Base-by-base conservation (phyloP, 2,888 invertebrate species). In the Ellobium chinense region DNA sequence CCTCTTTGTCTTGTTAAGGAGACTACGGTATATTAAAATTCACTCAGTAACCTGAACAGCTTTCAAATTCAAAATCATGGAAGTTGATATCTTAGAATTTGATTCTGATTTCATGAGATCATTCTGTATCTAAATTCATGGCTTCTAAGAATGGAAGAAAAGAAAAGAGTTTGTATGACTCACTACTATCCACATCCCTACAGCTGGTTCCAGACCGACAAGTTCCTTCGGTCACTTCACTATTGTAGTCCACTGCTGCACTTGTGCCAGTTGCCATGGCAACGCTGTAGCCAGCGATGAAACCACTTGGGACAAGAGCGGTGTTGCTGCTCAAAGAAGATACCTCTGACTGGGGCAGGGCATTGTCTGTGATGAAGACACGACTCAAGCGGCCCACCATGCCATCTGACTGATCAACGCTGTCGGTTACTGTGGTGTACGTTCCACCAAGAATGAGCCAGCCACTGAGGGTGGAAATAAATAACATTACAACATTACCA, bases 381-480 rank as follows among this genome's bases (percentile, higher is more conserved):
- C 83, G 83, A 31, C 87, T 87, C 3, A 89, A 80, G 24, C 87
- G 84, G 18, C 89, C 89, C 31, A 78, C 72, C 77, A 87, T 84
- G 29, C 83, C 80, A 29, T 66, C 75, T 0, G 78, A 70, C 56
- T 78, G 81, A 58, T 77, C 82, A 12, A 85, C 70, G 2, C 62
- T 77, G 27, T 81, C 37, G 36, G 79, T 74, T 56, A 60, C 12
- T 7, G 69, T 24, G 39, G 81, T 62, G 54, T 78, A 85, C 9
- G 60, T 77, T 34, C 87, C 85, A 18, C 86, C 87, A 36, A 87
- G 73, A 1, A 85, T 70, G 1, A 88, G 34, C 81, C 82, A 84
- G 12, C 85, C 85, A 68, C 88, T 88, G 82, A 37, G 82, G 79
- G 56, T n/a, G n/a, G n/a, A n/a, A n/a, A n/a, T n/a, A n/a, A n/a